A percentile compares a stretch with the other conserved stretches of the same genome.
Evolutionary conservation across 2,797 vertebrate genomes (phyloP).

Genomic region (Tinamus major): DNA sequence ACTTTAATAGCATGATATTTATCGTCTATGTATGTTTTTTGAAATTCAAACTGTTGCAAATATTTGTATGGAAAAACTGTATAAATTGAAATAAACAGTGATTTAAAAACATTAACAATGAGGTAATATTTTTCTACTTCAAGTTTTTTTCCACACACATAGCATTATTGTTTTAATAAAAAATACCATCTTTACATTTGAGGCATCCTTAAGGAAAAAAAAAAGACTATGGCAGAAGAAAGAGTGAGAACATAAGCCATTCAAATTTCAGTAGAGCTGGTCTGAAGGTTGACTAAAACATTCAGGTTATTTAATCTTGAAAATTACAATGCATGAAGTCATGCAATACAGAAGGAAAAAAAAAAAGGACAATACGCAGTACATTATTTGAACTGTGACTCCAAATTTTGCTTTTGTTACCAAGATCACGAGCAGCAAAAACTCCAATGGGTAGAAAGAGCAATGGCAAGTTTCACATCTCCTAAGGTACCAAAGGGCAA

Average conservation of each 20-base stretch:
- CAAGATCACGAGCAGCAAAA: background rate
- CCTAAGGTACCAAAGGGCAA: background rate
- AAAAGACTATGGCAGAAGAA: background rate
- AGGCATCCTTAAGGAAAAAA: background rate
- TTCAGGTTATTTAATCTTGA: background rate
- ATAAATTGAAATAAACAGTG: slow-evolving; percentile 86
- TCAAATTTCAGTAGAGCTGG: background rate
- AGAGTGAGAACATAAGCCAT: background rate
- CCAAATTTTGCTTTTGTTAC: background rate
- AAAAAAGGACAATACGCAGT: background rate
- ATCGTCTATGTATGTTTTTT: slow-evolving; percentile 94
- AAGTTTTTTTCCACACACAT: background rate
- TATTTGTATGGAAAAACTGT: slow-evolving; percentile 90
- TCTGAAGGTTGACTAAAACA: background rate
- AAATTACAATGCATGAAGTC: background rate
- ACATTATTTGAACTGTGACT: background rate
- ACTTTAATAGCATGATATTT: slow-evolving; percentile 99
- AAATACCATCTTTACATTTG: background rate
- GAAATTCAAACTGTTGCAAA: slow-evolving; percentile 89
- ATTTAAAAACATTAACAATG: slow-evolving; percentile 74
- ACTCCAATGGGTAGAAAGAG: background rate
- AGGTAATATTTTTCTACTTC: background rate
- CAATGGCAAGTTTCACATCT: background rate
- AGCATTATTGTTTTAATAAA: background rate
- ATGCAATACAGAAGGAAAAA: background rate